Percentiles rank a stretch among this genome's conserved stretches.
These are phyloP conservation scores for Malurus melanocephalus DNA, from an alignment of 2,113 vertebrate species.

Conservation along the genomic window DNA sequence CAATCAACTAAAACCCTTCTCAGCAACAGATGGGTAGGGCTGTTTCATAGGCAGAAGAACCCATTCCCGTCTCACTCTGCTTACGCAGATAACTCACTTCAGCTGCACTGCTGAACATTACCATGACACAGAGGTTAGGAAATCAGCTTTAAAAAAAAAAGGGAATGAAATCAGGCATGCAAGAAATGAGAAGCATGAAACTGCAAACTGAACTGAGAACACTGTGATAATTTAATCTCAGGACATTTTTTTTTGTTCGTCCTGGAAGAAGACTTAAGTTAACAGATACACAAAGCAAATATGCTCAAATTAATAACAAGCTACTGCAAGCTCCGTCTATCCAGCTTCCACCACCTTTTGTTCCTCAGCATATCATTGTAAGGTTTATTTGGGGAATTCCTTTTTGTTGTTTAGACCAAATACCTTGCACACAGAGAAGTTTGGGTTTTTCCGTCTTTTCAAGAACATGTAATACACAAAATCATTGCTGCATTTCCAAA, in stretches of 20 bases:
- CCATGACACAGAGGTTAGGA: background rate
- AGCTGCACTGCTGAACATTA: background rate
- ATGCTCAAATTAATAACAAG: background rate
- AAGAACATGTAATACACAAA: background rate
- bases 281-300: background rate
- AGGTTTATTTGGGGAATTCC: background rate
- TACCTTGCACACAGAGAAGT: background rate
- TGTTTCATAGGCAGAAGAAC: background rate
- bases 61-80: fast-evolving
- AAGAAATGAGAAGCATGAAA: constrained; percentile 10
- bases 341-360: background rate
- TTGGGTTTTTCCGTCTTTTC: background rate
- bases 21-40: background rate
- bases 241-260: background rate
- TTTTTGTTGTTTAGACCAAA: background rate
- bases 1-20: background rate
- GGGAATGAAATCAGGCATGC: background rate
- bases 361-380: background rate
- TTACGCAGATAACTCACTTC: background rate
- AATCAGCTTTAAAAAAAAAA: background rate
- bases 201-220: background rate
- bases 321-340: background rate
- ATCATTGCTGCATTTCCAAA: background rate
- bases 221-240: background rate
- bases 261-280: background rate